A percentile compares a stretch with the other conserved stretches of the same genome.
Conservation (phyloP, 2,888 invertebrate species). For the Chouioia cunea region DNA sequence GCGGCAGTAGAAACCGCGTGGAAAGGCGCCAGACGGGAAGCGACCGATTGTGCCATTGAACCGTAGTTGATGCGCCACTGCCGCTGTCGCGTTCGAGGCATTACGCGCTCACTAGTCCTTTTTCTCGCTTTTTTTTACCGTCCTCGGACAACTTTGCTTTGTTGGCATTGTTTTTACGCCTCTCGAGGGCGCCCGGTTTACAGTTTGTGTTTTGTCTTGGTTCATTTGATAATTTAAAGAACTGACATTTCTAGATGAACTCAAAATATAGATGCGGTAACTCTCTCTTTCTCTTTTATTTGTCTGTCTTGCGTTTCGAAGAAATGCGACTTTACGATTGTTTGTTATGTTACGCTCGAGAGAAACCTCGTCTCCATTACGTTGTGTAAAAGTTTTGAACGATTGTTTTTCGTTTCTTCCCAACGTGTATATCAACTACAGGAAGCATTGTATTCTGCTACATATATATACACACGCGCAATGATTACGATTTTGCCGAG, state of each 20-base stretch:
- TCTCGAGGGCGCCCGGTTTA: conserved; percentile 23
- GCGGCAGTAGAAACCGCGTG: neutral
- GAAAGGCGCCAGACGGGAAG: conserved; percentile 44
- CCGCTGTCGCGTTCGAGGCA: conserved; percentile 23
- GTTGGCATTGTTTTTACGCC: conserved; percentile 43
- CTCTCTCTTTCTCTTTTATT: conserved; percentile 1
- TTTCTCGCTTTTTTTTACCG: conserved; percentile 21
- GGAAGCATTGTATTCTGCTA: too few species aligned
- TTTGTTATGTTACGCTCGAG: too few species aligned
- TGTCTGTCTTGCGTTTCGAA: too few species aligned
- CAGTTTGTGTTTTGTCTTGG: conserved; percentile 14
- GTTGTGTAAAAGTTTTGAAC: too few species aligned
- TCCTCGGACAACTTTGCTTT: conserved; percentile 33
- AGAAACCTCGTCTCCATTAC: too few species aligned
- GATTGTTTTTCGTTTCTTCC: too few species aligned
- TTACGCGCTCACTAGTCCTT: conserved; percentile 34
- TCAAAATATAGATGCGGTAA: neutral
- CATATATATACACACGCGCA: too few species aligned
- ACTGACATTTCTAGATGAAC: conserved; percentile 17
- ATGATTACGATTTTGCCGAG: too few species aligned
- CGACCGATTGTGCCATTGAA: conserved; percentile 41
- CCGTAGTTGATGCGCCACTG: conserved; percentile 10
- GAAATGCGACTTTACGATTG: too few species aligned
- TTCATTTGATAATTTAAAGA: conserved; percentile 17
- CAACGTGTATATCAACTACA: too few species aligned